These are phyloP conservation scores for Trissolcus japonicus DNA, from an alignment of 2,888 invertebrate genomes.

Conservation along the genomic window DNA sequence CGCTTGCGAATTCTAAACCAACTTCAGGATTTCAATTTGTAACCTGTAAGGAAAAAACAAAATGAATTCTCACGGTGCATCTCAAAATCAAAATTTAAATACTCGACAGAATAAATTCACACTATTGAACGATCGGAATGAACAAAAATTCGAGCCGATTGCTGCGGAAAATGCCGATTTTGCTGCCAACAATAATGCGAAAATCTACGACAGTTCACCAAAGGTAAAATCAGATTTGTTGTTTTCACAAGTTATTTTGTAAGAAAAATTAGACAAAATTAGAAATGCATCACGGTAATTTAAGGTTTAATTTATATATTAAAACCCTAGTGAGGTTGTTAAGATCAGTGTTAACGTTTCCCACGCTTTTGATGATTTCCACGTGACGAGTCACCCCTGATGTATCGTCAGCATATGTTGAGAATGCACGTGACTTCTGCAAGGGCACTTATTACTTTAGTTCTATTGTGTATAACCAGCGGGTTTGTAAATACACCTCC, in stretches of 20 bases:
- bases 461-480: constrained; percentile 22
- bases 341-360: constrained; percentile 50
- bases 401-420: constrained; percentile 42
- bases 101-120: neutral
- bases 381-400: constrained; percentile 49
- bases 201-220: constrained; percentile 1
- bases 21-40: neutral
- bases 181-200: constrained; percentile 1
- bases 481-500: constrained; percentile 44
- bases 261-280: neutral
- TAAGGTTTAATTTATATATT: neutral
- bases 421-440: constrained; percentile 45
- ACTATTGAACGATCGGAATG: neutral
- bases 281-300: neutral
- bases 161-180: neutral
- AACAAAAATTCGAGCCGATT: neutral
- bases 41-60: neutral
- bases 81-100: neutral
- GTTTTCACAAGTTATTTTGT: neutral
- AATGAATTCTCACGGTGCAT: neutral
- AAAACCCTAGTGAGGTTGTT: constrained; percentile 21
- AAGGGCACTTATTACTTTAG: constrained; percentile 39
- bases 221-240: constrained; percentile 9
- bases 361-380: constrained; percentile 55
- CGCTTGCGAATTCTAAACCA: too few species aligned